phyloP scores from a whole-genome alignment of 2,113 vertebrate species.

The Xiphias gladius region DNA sequence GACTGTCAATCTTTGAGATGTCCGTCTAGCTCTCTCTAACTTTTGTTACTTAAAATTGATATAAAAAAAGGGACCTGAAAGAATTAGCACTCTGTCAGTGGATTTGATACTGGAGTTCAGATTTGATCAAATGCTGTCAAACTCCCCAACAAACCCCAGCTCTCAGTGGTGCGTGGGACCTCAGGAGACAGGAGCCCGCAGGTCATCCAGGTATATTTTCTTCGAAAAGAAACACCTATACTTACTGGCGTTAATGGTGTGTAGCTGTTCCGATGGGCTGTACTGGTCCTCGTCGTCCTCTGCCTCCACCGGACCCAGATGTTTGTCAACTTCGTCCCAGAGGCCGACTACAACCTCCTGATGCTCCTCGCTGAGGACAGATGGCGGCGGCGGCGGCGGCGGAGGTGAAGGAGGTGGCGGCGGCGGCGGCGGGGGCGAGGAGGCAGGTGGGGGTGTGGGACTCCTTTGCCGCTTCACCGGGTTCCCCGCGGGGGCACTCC shows the following conservation, averaged over 20 bases:
- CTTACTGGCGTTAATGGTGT: slow-evolving; percentile 42
- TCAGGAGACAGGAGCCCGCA: not conserved
- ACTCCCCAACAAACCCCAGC: not conserved
- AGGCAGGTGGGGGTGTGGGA: not conserved
- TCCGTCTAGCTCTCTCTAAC: too few species aligned
- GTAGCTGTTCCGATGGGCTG: slow-evolving; percentile 25
- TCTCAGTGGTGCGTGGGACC: not conserved
- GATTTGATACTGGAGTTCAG: too few species aligned
- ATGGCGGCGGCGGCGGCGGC: not conserved
- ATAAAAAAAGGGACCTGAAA: too few species aligned
- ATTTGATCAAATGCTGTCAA: too few species aligned
- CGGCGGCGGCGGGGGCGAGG: not conserved
- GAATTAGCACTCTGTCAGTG: not conserved
- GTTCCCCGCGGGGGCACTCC: not conserved
- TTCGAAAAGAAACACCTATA: not conserved
- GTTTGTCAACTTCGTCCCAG: slow-evolving; percentile 48
- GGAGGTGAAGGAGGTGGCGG: not conserved
- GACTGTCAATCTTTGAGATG: too few species aligned
- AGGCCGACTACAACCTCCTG: slow-evolving; percentile 49
- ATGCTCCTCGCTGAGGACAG: slow-evolving; percentile 17
- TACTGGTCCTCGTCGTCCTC: slow-evolving; percentile 48
- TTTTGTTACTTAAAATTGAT: too few species aligned
- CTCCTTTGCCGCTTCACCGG: slow-evolving; percentile 17
- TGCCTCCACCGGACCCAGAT: slow-evolving; percentile 31
- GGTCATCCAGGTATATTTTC: not conserved